Evolutionary conservation across 2,888 invertebrate species (phyloP).

Genomic region (Mimumesa dahlbomi): DNA sequence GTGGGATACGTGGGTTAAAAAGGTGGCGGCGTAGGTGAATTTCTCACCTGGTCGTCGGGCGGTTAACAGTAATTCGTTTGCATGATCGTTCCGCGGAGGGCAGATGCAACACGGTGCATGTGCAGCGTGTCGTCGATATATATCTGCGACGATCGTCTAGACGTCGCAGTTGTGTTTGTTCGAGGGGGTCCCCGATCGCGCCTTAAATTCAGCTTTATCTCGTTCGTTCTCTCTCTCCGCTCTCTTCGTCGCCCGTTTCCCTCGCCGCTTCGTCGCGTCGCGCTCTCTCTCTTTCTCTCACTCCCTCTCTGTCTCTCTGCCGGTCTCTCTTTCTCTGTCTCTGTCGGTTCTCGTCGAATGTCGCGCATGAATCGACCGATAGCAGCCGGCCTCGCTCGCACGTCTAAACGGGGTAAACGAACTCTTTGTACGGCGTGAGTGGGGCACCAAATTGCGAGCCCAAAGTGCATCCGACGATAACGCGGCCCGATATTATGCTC

Average conservation of each 20-base stretch:
- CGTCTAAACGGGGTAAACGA: constrained; percentile 67
- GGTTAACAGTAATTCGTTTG: too few species aligned
- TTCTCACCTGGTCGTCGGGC: too few species aligned
- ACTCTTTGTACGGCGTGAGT: constrained; percentile 62
- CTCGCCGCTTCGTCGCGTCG: constrained; percentile 24
- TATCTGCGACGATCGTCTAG: constrained; percentile 57
- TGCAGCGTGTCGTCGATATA: constrained; percentile 30
- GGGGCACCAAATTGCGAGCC: constrained; percentile 71
- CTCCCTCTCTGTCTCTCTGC: constrained; percentile 30
- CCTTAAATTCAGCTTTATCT: constrained; percentile 70
- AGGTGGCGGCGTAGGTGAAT: too few species aligned
- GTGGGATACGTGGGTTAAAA: too few species aligned
- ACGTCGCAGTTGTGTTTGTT: constrained; percentile 57
- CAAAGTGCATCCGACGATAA: constrained; percentile 75
- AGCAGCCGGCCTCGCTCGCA: constrained; percentile 63
- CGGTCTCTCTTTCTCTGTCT: constrained; percentile 32
- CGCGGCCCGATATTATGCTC: constrained; percentile 63
- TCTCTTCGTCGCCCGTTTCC: constrained; percentile 6
- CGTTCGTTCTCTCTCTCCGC: constrained; percentile 53
- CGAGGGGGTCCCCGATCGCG: constrained; percentile 58
- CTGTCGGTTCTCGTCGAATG: constrained; percentile 58
- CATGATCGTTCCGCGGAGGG: too few species aligned
- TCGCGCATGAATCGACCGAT: constrained; percentile 66
- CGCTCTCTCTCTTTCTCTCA: constrained; percentile 30
- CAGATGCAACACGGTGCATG: constrained; percentile 20